Conservation (phyloP, 37 sponge, comb jelly and placozoan genomes). For the Bolinopsis microptera region DNA sequence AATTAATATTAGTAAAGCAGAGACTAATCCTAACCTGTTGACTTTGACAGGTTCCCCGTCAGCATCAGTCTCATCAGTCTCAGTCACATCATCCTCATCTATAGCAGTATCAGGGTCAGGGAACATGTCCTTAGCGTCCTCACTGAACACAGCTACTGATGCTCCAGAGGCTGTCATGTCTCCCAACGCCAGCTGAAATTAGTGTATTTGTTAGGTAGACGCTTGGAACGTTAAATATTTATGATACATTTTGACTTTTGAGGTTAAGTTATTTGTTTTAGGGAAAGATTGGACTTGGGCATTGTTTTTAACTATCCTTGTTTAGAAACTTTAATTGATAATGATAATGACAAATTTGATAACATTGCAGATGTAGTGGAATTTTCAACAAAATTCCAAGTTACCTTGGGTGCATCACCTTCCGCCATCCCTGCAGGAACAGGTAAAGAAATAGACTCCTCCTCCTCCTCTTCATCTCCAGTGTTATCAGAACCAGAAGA, state of each 20-base stretch:
- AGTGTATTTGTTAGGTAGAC: no score
- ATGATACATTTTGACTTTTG: no score
- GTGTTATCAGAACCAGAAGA: neutral
- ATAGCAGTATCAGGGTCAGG: slow-evolving; percentile 6
- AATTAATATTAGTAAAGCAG: no score
- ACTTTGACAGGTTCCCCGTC: neutral
- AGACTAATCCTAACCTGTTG: no score
- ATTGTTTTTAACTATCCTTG: no score
- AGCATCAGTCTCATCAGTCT: neutral
- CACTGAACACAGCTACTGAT: slow-evolving; percentile 19
- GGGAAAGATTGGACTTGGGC: no score
- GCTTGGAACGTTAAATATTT: no score
- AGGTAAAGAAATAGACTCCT: neutral
- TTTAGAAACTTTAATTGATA: no score
- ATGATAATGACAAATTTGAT: no score
- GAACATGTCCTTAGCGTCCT: neutral
- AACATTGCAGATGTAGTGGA: no score
- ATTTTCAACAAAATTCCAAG: neutral
- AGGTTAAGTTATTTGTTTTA: no score
- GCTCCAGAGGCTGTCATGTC: neutral
- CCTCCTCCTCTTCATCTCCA: neutral
- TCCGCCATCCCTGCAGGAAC: neutral
- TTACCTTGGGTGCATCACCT: neutral
- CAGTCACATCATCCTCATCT: neutral
- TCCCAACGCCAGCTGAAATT: neutral